phyloP scores from a whole-genome alignment of 2,797 vertebrate genomes.

The Graptemys geographica region DNA sequence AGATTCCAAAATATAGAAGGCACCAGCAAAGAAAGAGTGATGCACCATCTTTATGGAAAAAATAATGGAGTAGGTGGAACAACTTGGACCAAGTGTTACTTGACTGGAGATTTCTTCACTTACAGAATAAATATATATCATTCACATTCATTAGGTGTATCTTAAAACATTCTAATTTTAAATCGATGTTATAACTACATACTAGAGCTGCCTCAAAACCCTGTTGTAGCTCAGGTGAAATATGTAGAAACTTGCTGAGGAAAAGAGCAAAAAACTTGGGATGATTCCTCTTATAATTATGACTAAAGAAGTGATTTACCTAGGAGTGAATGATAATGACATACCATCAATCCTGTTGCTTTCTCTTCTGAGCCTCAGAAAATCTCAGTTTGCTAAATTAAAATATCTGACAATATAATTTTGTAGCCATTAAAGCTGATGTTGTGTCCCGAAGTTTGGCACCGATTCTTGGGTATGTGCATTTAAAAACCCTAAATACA shows the following conservation, averaged over 20 bases:
- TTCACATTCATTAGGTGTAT: too few relatives aligned
- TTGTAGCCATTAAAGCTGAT: not conserved
- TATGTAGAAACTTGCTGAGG: not conserved
- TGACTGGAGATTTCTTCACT: not conserved
- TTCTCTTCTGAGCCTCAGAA: not conserved
- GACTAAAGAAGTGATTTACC: not conserved
- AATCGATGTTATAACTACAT: not conserved
- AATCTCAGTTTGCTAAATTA: not conserved
- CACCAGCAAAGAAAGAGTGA: not conserved
- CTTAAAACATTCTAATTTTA: not conserved
- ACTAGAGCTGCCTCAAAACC: not conserved
- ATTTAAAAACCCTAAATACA: not conserved
- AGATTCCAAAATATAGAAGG: not conserved
- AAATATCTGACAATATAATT: not conserved
- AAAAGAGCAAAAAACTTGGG: not conserved
- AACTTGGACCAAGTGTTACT: not conserved
- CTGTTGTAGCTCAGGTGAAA: not conserved
- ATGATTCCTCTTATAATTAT: not conserved
- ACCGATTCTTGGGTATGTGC: not conserved
- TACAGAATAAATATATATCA: not conserved
- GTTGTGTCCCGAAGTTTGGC: not conserved
- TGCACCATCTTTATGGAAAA: not conserved
- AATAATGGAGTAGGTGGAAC: not conserved
- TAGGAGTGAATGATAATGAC: conserved; percentile 22
- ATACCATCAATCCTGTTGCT: not conserved